Evolutionary conservation across 2,113 vertebrate species (phyloP), one percentile per base, ranked within the genome.

Genomic region (Harpagus bidentatus): DNA sequence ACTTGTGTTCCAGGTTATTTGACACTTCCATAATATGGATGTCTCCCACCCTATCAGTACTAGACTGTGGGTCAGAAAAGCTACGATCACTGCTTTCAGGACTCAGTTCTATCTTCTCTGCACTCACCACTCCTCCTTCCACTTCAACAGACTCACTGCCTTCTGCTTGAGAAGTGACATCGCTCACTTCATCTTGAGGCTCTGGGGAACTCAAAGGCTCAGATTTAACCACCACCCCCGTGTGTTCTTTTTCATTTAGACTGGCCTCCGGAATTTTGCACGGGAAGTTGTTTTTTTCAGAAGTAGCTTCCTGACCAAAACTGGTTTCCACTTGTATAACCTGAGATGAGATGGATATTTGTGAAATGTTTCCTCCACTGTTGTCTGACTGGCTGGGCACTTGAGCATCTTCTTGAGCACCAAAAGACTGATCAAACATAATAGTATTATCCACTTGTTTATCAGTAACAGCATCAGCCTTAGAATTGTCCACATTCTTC

Each of bases 181-280:
- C 99, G 1, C 99, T 99, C 73, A 98, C 98, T 96, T 99, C 99
- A 56, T 99, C 98, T 20, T 98, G 98, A 3, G 98, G 98, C 90
- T 99, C 99, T 0, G 99, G 99, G 1, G 99, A 99, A 97, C 99
- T 99, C 84, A 99, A 90, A 3, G 99, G 99, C 96, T 99, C 99
- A 15, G 98, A 98, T 93, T 99, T 99, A 10, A 99, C 98, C 81
- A 99, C 98, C 53, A 99, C 98, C 93, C 98, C 86, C 83, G 96
- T 96, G 83, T 98, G 98, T 71, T 98, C 98, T 91, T 98, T 98
- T 89, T 98, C 98, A 73, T 97, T 98, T 19, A 98, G 96, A 72
- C 95, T 96, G 73, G 97, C 96, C 20, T 98, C 98, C 9, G 96
- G 42, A 48, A 97, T 98, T 63, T 98, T 97, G 79, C 97, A 98